Base-by-base conservation (phyloP, 2,797 vertebrate genomes). In the Smutsia gigantea region DNA sequence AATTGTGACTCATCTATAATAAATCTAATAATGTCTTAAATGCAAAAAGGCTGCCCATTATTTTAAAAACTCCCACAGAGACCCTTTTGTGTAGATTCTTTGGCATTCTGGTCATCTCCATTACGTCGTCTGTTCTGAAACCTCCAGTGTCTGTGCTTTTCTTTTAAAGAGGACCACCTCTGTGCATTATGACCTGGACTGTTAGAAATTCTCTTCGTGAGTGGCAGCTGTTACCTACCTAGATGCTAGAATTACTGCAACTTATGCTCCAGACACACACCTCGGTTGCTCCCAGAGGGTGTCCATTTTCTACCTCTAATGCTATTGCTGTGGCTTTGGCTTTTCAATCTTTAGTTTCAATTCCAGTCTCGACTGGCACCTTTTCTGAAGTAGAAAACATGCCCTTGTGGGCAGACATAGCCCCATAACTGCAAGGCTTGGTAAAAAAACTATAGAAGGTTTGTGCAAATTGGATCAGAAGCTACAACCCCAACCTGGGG, bases 1-100 rank as follows among this genome's bases (percentile, higher is more conserved):
- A 91, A 89, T 87, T 69, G 34, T 61, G 71, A 87, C 55, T 95
- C 61, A 68, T 53, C 82, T 75, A n/a, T 68, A 64, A 63, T 59
- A 81, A 87, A 77, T 83, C 55, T 55, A 74, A 92, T 87, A 78
- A 49, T 79, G 37, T 68, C 49, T 77, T 72, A 37, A 69, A 68
- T 72, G 53, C n/a, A 64, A 51, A 66, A 82, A 92, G 39, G 37
- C 53, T 21, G 11, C 39, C 57, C 21, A 2, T 59, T 90, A 37
- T 92, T 91, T 78, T 74, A 55, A 57, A 74, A 49, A 63, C 11
- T 51, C 86, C 34, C 23, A 53, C n/a, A 34, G 59, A 96, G 61
- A 74, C 21, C 46, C 25, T 77, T 39, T 53, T 75, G 14, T 77
- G 10, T 11, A 29, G 72, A 84, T 82, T 4, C 59, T 85, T 92